A percentile compares a stretch with the other conserved stretches of the same genome.
Evolutionary conservation across 2,888 invertebrate genomes (phyloP).

Genomic region (Drosophila maculinotata): DNA sequence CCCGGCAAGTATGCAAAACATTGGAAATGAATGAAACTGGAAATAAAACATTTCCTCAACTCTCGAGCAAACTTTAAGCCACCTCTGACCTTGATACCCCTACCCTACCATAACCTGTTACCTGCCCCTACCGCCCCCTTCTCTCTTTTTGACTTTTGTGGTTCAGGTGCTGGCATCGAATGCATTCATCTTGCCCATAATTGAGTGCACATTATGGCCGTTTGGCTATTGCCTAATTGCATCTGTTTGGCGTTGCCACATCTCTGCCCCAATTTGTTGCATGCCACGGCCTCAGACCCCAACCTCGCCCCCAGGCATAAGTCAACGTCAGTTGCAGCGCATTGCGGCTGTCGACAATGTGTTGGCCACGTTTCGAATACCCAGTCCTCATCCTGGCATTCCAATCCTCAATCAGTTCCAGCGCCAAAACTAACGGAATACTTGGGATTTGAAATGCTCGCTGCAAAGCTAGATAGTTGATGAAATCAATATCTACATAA

Average conservation of each 20-base stretch:
- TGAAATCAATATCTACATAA: too few relatives aligned
- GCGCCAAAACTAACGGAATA: too few relatives aligned
- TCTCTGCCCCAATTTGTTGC: conserved; percentile 29
- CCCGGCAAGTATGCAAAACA: not conserved
- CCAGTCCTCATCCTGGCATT: conserved; percentile 6
- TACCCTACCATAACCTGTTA: not conserved
- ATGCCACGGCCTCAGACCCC: conserved; percentile 12
- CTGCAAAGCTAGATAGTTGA: too few relatives aligned
- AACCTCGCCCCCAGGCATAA: conserved; percentile 1
- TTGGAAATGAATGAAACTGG: conserved; percentile 13
- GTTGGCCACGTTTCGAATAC: conserved; percentile 14
- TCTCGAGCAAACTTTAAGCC: not conserved
- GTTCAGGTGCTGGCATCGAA: not conserved
- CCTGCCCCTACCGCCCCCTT: not conserved
- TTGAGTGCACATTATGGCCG: conserved; percentile 45
- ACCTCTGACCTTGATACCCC: conserved; percentile 7
- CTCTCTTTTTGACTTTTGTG: not conserved
- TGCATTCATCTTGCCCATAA: conserved; percentile 40
- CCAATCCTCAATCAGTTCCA: not conserved
- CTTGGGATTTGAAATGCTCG: too few relatives aligned
- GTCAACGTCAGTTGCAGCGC: conserved; percentile 19
- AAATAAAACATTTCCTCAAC: not conserved
- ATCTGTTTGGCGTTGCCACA: conserved; percentile 15
- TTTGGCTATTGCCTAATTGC: conserved; percentile 37
- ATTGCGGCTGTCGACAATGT: conserved; percentile 29